Evolutionary conservation across 2,888 invertebrate genomes (phyloP).

Genomic region (Philonicus albiceps): DNA sequence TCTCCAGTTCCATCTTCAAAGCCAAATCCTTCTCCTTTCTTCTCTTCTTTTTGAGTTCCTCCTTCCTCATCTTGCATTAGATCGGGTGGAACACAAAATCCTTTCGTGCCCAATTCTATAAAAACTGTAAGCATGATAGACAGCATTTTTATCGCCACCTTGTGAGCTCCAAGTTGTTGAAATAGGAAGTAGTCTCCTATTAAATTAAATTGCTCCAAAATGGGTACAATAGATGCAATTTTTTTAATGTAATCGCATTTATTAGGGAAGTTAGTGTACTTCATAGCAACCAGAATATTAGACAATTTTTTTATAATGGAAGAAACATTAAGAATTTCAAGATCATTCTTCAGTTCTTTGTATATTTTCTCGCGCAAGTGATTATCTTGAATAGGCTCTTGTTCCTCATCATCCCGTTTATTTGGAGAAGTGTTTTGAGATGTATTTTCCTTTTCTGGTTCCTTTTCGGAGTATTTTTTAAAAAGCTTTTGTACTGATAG

Average conservation of each 20-base stretch:
- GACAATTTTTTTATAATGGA: slow-evolving; percentile 63
- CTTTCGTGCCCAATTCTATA: slow-evolving; percentile 82
- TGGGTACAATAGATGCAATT: slow-evolving; percentile 65
- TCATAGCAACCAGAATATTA: slow-evolving; percentile 62
- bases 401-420: slow-evolving; percentile 51
- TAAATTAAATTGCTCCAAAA: slow-evolving; percentile 79
- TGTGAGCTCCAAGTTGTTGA: slow-evolving; percentile 79
- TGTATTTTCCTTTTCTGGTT: slow-evolving; percentile 46
- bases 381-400: slow-evolving; percentile 67
- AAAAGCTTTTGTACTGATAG: slow-evolving; percentile 69
- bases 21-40: slow-evolving; percentile 79
- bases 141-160: slow-evolving; percentile 82
- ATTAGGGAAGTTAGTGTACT: slow-evolving; percentile 60
- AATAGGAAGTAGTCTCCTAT: slow-evolving; percentile 82
- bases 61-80: slow-evolving; percentile 74
- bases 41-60: slow-evolving; percentile 65
- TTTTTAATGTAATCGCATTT: slow-evolving; percentile 53
- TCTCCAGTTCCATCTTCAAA: slow-evolving; percentile 91
- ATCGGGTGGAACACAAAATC: slow-evolving; percentile 93
- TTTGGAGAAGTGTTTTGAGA: slow-evolving; percentile 49
- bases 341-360: slow-evolving; percentile 70
- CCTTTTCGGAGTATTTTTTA: slow-evolving; percentile 62
- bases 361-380: slow-evolving; percentile 74
- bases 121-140: slow-evolving; percentile 85
- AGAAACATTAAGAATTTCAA: slow-evolving; percentile 68